Percentiles rank a stretch among this genome's conserved stretches.
Conservation (phyloP, 2,797 vertebrate genomes). For the Sternarchorhynchus goeldii region DNA sequence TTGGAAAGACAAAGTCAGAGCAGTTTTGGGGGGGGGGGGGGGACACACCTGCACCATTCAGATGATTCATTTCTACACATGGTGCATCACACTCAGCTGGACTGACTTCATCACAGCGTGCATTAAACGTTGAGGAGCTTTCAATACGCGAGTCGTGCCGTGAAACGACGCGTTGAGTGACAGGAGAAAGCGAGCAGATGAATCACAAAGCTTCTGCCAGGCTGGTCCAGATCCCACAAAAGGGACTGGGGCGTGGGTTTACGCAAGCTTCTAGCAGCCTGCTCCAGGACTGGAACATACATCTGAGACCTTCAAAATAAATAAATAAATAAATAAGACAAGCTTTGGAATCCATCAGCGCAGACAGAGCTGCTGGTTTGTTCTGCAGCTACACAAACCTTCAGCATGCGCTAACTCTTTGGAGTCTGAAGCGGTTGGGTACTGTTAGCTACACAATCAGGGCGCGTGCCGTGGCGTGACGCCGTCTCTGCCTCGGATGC, state of each 20-base stretch:
- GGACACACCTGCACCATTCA: conserved; percentile 33
- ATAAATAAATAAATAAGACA: no score
- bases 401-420: no score
- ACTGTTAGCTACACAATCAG: background rate
- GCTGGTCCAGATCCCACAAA: background rate
- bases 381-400: no score
- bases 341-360: background rate
- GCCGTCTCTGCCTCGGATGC: background rate
- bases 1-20: conserved; percentile 4
- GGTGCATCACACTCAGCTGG: conserved; percentile 9
- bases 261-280: background rate
- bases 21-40: background rate
- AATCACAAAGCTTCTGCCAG: background rate
- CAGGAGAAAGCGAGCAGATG: background rate
- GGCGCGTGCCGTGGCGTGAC: background rate
- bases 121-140: background rate
- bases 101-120: conserved; percentile 12
- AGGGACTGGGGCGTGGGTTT: background rate
- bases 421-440: no score
- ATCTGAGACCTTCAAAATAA: background rate
- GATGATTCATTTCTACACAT: conserved; percentile 31
- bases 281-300: no score
- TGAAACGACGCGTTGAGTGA: background rate
- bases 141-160: background rate
- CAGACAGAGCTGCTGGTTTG: background rate